Evolutionary conservation across 2,888 invertebrate genomes (phyloP), one percentile per base, ranked within the genome.

Genomic region (Axea sp.): DNA sequence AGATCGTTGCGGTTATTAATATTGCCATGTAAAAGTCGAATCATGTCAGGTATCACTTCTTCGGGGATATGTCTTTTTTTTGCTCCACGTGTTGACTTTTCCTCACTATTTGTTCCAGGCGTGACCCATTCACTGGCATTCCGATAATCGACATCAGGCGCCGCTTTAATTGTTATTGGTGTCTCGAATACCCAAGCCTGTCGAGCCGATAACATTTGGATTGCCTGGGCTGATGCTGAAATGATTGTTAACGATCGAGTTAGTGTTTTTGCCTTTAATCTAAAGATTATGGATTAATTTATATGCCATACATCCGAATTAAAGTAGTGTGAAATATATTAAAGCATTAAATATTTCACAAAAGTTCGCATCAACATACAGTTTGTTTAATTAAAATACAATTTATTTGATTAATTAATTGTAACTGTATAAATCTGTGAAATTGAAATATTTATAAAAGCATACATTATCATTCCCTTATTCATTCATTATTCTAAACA

Each of bases 11-110:
- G 90, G 0, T 90, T 89, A 72, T 90, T 89, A 0, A 87, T 84
- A 83, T 93, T 94, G 0, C 93, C 93, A 82, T 94, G 93, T 1
- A 94, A 82, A 0, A 93, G 85, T 37, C 90, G 90, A 35, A 93
- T 90, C 71, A 94, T 88, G 73, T 91, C 90, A 1, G 92, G 91
- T 75, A 93, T 87, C 33, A 92, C 90, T 24, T 89, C 89, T 3
- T 90, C 88, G 0, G 88, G 86, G 1, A 90, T 78, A 45, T 82
- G 84, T 7, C 88, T 84, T 11, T 89, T 88, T 35, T 88, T 86
- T 17, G 33, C 47, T n/a, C 67, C 49, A 11, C 67, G 67, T 3
- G 45, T 28, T 5, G 51, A 37, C 22, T 69, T 59, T 7, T 69
- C 53, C 9, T 59, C 60, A 11, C 86, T 77, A 17, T 82, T 83